These are phyloP conservation scores for Dallia pectoralis DNA, from an alignment of 2,797 vertebrate genomes.

Conservation along the genomic window DNA sequence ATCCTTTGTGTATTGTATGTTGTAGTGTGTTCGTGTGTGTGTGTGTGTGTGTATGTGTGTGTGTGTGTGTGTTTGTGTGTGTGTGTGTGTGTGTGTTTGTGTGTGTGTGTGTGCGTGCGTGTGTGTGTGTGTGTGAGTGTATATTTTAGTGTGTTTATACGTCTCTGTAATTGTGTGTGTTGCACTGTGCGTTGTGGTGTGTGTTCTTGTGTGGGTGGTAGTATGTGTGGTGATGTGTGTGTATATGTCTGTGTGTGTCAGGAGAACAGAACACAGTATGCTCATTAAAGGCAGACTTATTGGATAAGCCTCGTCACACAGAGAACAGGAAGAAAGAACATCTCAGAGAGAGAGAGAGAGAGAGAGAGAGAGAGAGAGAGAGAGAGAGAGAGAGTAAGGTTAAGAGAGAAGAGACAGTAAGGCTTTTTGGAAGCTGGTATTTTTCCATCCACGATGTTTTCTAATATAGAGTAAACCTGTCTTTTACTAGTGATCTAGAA, in stretches of 20 bases:
- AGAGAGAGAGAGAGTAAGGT: neutral
- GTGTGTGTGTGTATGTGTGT: neutral
- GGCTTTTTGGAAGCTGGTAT: too few species aligned
- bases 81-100: neutral
- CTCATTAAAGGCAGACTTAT: conserved; percentile 1
- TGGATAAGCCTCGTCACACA: neutral
- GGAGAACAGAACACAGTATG: neutral
- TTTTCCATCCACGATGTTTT: too few species aligned
- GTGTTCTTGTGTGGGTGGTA: conserved; percentile 1
- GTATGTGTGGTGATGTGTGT: neutral
- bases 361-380: neutral
- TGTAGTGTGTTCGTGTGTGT: neutral
- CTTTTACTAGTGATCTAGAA: too few species aligned
- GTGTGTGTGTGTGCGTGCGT: neutral
- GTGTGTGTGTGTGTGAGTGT: neutral
- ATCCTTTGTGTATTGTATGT: conserved; percentile 20
- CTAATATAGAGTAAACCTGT: too few species aligned
- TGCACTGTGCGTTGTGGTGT: neutral
- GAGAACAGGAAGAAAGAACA: neutral
- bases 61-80: neutral
- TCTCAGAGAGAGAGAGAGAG: neutral
- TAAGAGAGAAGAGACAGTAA: neutral
- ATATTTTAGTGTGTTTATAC: neutral
- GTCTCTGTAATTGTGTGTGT: neutral
- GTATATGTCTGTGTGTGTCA: neutral